These are phyloP conservation scores for Rotaria sp. DNA, from an alignment of 2,888 invertebrate genomes.

Conservation along the genomic window DNA sequence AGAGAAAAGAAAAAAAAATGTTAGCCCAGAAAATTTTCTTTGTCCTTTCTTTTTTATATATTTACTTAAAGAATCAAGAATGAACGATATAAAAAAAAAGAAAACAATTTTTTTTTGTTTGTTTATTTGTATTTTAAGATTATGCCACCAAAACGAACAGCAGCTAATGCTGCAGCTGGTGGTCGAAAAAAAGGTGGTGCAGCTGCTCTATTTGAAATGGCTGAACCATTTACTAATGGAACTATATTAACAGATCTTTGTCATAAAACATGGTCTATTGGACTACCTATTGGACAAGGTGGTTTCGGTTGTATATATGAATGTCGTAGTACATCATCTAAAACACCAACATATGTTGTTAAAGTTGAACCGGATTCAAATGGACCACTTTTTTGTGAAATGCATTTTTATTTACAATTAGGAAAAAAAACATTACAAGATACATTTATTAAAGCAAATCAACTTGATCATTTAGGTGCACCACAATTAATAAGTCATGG, in stretches of 20 bases:
- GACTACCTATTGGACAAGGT: constrained; percentile 76
- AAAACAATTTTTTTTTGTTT: not conserved
- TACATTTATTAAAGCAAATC: constrained; percentile 58
- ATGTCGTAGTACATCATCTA: constrained; percentile 55
- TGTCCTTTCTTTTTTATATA: not conserved
- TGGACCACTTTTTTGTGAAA: constrained; percentile 95
- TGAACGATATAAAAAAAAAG: not conserved
- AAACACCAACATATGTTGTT: constrained; percentile 46
- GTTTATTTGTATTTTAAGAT: constrained; percentile 22
- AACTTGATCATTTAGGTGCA: constrained; percentile 70
- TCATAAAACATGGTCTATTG: constrained; percentile 77
- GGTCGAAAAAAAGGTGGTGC: constrained; percentile 12
- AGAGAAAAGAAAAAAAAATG: not conserved
- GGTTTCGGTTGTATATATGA: constrained; percentile 90
- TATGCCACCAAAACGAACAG: constrained; percentile 20
- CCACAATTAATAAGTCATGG: constrained; percentile 83
- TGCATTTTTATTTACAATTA: constrained; percentile 82
- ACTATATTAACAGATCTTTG: constrained; percentile 69
- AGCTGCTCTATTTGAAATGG: constrained; percentile 29
- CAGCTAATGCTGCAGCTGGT: not conserved
- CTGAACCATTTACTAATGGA: constrained; percentile 56
- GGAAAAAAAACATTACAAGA: constrained; percentile 63
- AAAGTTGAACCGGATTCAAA: constrained; percentile 75
- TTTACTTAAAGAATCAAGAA: not conserved
- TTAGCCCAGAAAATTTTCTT: not conserved